Evolutionary conservation across 2,797 vertebrate species (phyloP).

Genomic region (Clamator glandarius): DNA sequence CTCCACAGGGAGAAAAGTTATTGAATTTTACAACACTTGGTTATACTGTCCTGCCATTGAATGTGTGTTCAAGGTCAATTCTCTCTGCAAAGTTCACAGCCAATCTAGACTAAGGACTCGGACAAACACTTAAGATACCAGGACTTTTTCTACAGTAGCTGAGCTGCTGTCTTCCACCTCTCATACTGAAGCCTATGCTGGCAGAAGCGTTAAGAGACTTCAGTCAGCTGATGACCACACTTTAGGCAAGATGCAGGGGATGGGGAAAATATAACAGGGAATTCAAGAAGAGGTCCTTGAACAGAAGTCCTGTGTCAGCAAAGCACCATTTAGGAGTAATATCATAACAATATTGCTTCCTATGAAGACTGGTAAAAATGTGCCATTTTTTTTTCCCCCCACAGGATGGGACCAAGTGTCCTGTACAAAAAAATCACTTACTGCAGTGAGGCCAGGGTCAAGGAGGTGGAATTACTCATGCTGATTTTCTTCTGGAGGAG

Average conservation of each 20-base stretch:
- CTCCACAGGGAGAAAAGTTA: neutral
- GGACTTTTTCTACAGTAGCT: neutral
- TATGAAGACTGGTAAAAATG: neutral
- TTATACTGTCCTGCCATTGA: accelerated
- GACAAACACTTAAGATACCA: neutral
- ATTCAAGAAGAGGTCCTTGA: neutral
- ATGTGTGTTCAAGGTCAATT: neutral
- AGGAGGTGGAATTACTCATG: neutral
- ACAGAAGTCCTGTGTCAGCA: neutral
- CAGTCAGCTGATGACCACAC: neutral
- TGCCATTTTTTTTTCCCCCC: neutral
- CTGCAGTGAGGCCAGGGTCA: neutral
- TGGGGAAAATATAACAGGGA: neutral
- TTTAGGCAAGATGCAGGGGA: neutral
- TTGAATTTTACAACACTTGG: neutral
- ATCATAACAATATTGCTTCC: neutral
- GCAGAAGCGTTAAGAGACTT: neutral
- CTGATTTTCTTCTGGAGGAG: neutral
- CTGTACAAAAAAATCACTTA: accelerated
- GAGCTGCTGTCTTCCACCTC: neutral
- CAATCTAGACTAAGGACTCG: neutral
- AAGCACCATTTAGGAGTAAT: neutral
- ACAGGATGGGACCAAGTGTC: neutral
- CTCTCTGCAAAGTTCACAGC: neutral
- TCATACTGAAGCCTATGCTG: neutral